Base-by-base conservation (phyloP, 2,888 invertebrate genomes). In the Achlya flavicornis region DNA sequence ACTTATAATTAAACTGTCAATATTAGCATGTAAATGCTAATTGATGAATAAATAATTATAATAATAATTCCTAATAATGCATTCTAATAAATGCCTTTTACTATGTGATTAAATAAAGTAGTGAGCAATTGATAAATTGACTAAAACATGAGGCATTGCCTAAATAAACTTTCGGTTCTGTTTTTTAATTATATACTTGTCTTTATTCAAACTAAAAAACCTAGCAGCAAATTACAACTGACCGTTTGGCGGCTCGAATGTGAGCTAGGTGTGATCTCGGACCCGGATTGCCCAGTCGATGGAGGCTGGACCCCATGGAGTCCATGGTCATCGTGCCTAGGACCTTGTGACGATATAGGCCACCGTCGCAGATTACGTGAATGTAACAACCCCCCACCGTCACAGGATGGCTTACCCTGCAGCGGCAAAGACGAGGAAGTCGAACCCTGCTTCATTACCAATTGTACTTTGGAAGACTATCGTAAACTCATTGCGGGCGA, bases 241-340 rank as follows among this genome's bases (percentile, higher is more conserved):
- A 80, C 83, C n/a, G 78, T 88, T 33, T 93, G 93, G 93, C 85
- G 87, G 14, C 72, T 91, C 5, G 91, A 93, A 81, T 94, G 94
- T 74, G 89, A 91, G 58, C 70, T 93, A 53, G 92, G 92, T 2
- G 77, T 91, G 3, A 84, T 89, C 53, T 66, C 78, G 4, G 92
- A 92, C 66, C 64, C 80, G 1, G 88, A 90, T 1, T 94, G 92
- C 64, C 94, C 94, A 0, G 79, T 92, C 5, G 93, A 94, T 63
- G 94, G 94, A 14, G 90, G 90, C 14, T 94, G 94, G 94, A 84
- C 90, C 0, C 69, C 89, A 1, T 94, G 94, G 94, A 81, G 83
- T 8, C 64, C 86, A 0, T 94, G 94, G 94, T 87, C 89, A 0
- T 61, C 75, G 0, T 94, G 94, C 67, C 82, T 76, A 12, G 94